Base-by-base conservation (phyloP, 2,797 vertebrate genomes). In the Hafferia zeledoni region DNA sequence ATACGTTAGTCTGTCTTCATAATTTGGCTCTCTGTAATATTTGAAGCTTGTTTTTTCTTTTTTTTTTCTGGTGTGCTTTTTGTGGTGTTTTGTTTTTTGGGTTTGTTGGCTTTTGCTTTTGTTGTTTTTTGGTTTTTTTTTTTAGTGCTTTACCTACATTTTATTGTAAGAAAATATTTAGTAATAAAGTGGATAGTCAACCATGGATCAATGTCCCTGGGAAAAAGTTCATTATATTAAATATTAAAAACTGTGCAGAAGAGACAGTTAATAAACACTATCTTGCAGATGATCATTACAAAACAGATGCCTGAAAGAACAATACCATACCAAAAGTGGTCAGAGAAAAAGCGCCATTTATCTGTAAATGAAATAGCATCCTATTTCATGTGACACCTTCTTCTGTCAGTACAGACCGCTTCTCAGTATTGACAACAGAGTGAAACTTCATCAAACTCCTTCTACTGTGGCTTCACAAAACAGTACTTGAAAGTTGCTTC, bases 171-270 rank as follows among this genome's bases (percentile, higher is more conserved):
- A 67, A 78, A 87, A 31, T 46, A 53, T 84, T 96, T 90, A 84
- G 14, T n/a, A 64, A 28, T 84, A 67, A 93, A 94, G 15, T 53
- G 15, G 6, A 14, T 50, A 95, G 49, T 87, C 71, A 93, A 60
- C 61, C 61, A 90, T 83, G 47, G 87, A 94, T 95, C 76, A 93
- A 63, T 86, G 72, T 86, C 82, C 72, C 46, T 47, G 84, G 52
- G 27, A 24, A 88, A 83, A 82, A 75, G 8, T 16, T 93, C 71
- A 81, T 91, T 91, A 57, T 80, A 93, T 84, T 82, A 67, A 74
- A 95, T 90, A 91, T 93, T 86, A 80, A 41, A 86, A 94, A 81
- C 63, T 69, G 22, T 77, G 43, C 17, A 79, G 71, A 89, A 92
- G 6, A 72, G 63, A 75, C 55, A 82, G 74, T 46, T 85, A 79